phyloP scores from a whole-genome alignment of 2,888 invertebrate species.

The Oscheius sp. region DNA sequence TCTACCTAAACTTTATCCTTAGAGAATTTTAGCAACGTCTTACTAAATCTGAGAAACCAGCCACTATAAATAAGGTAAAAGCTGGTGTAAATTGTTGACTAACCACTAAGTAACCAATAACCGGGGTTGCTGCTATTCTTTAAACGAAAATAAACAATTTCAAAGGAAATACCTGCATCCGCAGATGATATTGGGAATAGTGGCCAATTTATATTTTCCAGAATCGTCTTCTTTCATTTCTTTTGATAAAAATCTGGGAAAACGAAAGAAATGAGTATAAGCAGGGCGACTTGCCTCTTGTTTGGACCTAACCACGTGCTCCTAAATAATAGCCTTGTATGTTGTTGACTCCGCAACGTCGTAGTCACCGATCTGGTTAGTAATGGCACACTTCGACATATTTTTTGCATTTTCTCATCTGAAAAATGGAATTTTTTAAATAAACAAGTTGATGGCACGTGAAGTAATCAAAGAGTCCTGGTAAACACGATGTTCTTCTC shows the following conservation, averaged over 20 bases:
- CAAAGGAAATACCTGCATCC: slow-evolving; percentile 76
- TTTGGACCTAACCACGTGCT: too few relatives aligned
- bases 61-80: slow-evolving; percentile 84
- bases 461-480: too few relatives aligned
- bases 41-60: slow-evolving; percentile 92
- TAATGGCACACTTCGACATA: not conserved
- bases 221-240: slow-evolving; percentile 38
- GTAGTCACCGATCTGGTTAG: too few relatives aligned
- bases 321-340: too few relatives aligned
- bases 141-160: slow-evolving; percentile 12
- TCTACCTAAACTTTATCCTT: slow-evolving; percentile 78
- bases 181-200: slow-evolving; percentile 92
- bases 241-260: not conserved
- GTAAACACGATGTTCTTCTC: not conserved
- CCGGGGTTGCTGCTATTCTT: slow-evolving; percentile 87
- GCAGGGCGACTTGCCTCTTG: not conserved
- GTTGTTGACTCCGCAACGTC: too few relatives aligned
- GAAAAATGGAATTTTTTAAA: not conserved
- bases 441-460: too few relatives aligned
- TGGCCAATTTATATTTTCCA: slow-evolving; percentile 87
- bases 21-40: slow-evolving; percentile 62
- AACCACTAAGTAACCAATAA: slow-evolving; percentile 88
- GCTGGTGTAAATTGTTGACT: slow-evolving; percentile 84
- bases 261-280: not conserved
- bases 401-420: not conserved